A percentile compares a stretch with the other conserved stretches of the same genome.
phyloP scores from a whole-genome alignment of 2,888 invertebrate species.

The Willowsia nigromaculata region DNA sequence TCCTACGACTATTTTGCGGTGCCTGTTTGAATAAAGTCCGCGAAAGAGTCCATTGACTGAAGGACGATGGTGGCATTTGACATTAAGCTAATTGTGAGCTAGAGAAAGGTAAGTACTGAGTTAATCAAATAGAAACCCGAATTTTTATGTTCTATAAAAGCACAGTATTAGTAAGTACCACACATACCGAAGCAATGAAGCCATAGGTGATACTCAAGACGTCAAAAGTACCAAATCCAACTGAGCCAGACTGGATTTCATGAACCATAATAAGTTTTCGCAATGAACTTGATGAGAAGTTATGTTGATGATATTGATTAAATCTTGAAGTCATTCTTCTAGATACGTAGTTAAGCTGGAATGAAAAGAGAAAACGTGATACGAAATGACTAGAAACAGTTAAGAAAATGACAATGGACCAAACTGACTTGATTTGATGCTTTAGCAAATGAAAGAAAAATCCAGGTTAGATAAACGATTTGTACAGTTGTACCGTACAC shows the following conservation, averaged over 20 bases:
- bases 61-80: constrained; percentile 12
- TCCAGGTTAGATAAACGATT: neutral
- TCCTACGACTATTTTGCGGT: neutral
- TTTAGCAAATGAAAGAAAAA: neutral
- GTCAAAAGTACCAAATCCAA: neutral
- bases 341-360: neutral
- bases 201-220: neutral
- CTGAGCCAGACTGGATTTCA: neutral
- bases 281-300: neutral
- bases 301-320: neutral
- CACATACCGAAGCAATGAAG: constrained; percentile 4
- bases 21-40: neutral
- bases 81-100: neutral
- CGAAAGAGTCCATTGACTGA: neutral
- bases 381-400: neutral
- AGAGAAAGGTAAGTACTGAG: no score
- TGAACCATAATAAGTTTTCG: neutral
- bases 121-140: neutral
- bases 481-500: neutral
- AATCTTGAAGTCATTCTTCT: neutral
- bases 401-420: neutral
- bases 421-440: neutral
- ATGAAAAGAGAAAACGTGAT: neutral
- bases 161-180: neutral
- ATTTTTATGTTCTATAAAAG: neutral